These are phyloP conservation scores for Bembecia ichneumoniformis DNA, from an alignment of 2,888 invertebrate genomes.

Conservation along the genomic window DNA sequence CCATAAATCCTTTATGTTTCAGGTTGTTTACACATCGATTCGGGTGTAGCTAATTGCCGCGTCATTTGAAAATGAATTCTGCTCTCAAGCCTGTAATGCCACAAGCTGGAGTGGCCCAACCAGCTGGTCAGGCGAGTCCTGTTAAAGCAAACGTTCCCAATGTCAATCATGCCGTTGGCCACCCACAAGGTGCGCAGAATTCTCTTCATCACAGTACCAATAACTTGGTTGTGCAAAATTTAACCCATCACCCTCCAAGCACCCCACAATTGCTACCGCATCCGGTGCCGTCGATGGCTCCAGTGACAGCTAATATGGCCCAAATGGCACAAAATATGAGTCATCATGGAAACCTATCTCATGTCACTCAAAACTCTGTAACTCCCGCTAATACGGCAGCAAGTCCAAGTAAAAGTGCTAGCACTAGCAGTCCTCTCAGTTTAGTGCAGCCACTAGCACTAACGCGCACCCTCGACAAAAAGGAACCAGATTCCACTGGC, in stretches of 20 bases:
- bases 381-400: slow-evolving; percentile 39
- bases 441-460: slow-evolving; percentile 58
- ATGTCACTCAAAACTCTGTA: slow-evolving; percentile 52
- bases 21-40: slow-evolving; percentile 34
- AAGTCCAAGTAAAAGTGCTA: slow-evolving; percentile 46
- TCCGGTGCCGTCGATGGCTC: slow-evolving; percentile 62
- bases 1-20: slow-evolving; percentile 55
- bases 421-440: slow-evolving; percentile 53
- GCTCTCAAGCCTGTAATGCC: slow-evolving; percentile 74
- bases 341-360: slow-evolving; percentile 65
- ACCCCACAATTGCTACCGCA: slow-evolving; percentile 38
- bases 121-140: slow-evolving; percentile 56
- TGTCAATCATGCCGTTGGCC: slow-evolving; percentile 53
- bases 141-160: slow-evolving; percentile 59
- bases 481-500: slow-evolving; percentile 51
- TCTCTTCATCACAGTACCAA: slow-evolving; percentile 43
- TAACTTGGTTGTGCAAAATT: slow-evolving; percentile 54
- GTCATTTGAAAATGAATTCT: slow-evolving; percentile 71
- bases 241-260: slow-evolving; percentile 43
- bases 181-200: slow-evolving; percentile 56
- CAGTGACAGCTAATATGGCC: slow-evolving; percentile 65
- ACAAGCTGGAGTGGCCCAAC: slow-evolving; percentile 60
- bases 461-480: slow-evolving; percentile 62
- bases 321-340: slow-evolving; percentile 70
- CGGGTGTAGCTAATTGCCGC: slow-evolving; percentile 12